phyloP scores from a whole-genome alignment of 2,113 vertebrate genomes.

The Thunnus thynnus region DNA sequence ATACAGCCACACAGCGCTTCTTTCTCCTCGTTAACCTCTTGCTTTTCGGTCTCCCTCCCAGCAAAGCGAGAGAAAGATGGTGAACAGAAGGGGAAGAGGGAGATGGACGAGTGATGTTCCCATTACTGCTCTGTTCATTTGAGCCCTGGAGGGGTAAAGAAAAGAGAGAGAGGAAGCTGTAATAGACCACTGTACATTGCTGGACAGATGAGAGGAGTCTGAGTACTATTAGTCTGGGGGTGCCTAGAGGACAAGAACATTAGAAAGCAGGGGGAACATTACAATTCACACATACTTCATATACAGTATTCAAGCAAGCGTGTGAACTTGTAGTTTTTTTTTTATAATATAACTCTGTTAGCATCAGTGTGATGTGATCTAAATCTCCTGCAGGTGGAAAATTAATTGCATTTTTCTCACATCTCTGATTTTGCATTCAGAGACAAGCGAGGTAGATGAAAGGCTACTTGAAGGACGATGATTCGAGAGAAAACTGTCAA shows the following conservation, averaged over 20 bases:
- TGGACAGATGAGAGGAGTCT: slow-evolving; percentile 51
- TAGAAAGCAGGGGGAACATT: slow-evolving; percentile 28
- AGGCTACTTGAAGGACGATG: slow-evolving; percentile 38
- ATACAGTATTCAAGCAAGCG: slow-evolving; percentile 14
- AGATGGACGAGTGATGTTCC: slow-evolving; percentile 55
- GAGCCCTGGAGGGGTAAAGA: slow-evolving; percentile 22
- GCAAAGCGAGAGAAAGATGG: slow-evolving; percentile 27
- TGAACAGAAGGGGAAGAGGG: slow-evolving; percentile 20
- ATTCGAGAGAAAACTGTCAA: slow-evolving; percentile 41
- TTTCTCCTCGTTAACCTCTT: slow-evolving; percentile 37
- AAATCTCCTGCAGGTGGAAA: slow-evolving; percentile 51
- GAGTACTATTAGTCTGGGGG: slow-evolving; percentile 47
- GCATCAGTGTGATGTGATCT: slow-evolving; percentile 13
- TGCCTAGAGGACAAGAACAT: slow-evolving; percentile 38
- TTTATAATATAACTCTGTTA: slow-evolving; percentile 12
- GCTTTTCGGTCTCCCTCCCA: slow-evolving; percentile 6
- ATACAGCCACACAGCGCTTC: neutral
- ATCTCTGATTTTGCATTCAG: slow-evolving; percentile 35
- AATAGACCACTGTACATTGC: slow-evolving; percentile 47
- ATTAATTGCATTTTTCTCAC: slow-evolving; percentile 42
- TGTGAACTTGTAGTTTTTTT: slow-evolving; percentile 13
- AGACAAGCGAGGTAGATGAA: slow-evolving; percentile 39
- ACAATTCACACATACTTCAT: slow-evolving; percentile 26
- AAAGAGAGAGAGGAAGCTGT: slow-evolving; percentile 33
- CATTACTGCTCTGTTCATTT: slow-evolving; percentile 60